Evolutionary conservation across 2,888 invertebrate species (phyloP), one percentile per base, ranked within the genome.

Genomic region (Drosophila sordidula): DNA sequence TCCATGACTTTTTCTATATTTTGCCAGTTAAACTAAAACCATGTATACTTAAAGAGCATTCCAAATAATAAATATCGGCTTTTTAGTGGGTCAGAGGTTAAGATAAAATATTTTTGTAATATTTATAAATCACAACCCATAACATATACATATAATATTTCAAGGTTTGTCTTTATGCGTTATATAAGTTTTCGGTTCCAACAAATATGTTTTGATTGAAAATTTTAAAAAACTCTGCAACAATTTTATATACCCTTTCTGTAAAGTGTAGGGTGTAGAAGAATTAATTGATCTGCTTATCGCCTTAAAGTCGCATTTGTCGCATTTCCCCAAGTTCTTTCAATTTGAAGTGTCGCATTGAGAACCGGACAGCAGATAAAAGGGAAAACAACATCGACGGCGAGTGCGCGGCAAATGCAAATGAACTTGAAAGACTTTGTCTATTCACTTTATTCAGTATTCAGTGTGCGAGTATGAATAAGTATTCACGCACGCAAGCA

Each of bases 341-440:
- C n/a, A 39, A 36, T 46, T 22, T 38, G 36, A 22, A 46, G 47
- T 59, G 9, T 42, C 18, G n/a, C 39, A 63, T 69, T 47, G 46
- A 44, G 58, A 64, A 64, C 32, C 38, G 45, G 42, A 54, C 50
- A 66, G 44, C 39, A 42, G 52, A 39, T 25, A 41, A 47, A 42
- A 32, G 45, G 49, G 57, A 65, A 81, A 67, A 65, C 55, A 42
- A 39, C 57, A 69, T 62, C 45, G 11, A 67, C 67, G 54, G 42
- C 18, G 47, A 36, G 25, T 55, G 26, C n/a, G 45, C 22, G 12
- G 8, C 32, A 49, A 52, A 58, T 70, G 64, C 58, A 70, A 77
- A 70, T 58, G 65, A 70, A 70, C 54, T 75, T 80, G 70, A 83
- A 71, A 72, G 56, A 67, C 61, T 36, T 63, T 69, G 50, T 47